Conservation (phyloP, 2,888 invertebrate genomes). For the Dicranocentrus wangi region DNA sequence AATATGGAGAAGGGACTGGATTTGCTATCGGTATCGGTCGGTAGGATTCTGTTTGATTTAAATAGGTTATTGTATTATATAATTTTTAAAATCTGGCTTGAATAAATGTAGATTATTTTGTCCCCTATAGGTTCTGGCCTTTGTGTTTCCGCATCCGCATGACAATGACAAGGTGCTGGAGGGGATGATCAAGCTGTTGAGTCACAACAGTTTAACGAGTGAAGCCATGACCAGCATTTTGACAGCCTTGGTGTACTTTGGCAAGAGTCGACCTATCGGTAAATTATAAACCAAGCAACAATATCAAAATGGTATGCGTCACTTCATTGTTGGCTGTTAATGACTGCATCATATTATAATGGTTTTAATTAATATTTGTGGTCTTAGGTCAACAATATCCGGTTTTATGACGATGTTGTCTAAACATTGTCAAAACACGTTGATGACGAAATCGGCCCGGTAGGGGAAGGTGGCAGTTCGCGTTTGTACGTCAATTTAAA, state of each 20-base stretch:
- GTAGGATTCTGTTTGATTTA: too few species aligned
- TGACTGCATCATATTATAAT: too few species aligned
- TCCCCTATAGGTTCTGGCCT: conserved; percentile 85
- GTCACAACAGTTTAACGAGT: conserved; percentile 83
- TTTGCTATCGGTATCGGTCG: conserved; percentile 85
- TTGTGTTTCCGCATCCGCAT: conserved; percentile 94
- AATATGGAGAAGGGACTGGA: conserved; percentile 91
- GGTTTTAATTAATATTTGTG: too few species aligned
- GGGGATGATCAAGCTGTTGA: conserved; percentile 83
- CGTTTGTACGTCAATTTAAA: conserved; percentile 88
- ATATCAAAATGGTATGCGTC: not conserved
- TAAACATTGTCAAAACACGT: too few species aligned
- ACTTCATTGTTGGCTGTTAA: not conserved
- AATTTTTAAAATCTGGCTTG: too few species aligned
- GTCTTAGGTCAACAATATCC: too few species aligned
- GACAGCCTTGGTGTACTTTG: conserved; percentile 88
- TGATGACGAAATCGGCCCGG: too few species aligned
- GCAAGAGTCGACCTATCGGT: conserved; percentile 78
- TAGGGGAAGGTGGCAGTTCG: conserved; percentile 97
- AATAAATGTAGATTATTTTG: too few species aligned
- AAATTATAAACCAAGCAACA: not conserved
- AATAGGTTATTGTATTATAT: too few species aligned
- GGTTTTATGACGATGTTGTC: too few species aligned
- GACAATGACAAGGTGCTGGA: conserved; percentile 88
- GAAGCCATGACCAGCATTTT: conserved; percentile 86